A percentile compares a stretch with the other conserved stretches of the same genome.
These are phyloP conservation scores for Donacobius atricapilla DNA, from an alignment of 2,113 vertebrate genomes.

Conservation along the genomic window DNA sequence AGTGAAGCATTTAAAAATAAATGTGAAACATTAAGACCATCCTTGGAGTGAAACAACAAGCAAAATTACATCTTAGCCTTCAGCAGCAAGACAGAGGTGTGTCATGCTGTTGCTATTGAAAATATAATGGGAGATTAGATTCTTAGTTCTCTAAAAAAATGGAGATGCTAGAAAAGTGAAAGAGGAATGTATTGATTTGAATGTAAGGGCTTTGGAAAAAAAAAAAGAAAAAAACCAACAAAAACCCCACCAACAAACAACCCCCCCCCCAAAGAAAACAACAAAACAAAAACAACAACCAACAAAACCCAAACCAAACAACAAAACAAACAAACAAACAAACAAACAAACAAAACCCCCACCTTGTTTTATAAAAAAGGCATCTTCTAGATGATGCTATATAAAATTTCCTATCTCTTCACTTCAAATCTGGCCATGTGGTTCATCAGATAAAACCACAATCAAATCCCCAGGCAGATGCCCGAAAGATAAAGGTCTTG, in stretches of 20 bases:
- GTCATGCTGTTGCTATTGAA: not conserved
- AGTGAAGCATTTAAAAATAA: not conserved
- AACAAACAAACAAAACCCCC: not conserved
- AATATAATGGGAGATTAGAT: not conserved
- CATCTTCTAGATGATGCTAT: not conserved
- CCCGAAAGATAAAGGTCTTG: not conserved
- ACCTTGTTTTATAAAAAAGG: not conserved
- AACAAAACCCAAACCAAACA: too few species aligned
- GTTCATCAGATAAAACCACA: not conserved
- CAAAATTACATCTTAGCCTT: not conserved
- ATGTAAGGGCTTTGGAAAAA: not conserved
- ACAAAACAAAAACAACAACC: not conserved
- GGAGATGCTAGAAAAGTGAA: not conserved
- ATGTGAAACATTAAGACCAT: not conserved
- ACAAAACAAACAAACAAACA: not conserved
- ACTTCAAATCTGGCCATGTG: not conserved
- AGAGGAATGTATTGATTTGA: not conserved
- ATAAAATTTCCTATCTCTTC: not conserved
- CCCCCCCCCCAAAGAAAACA: not conserved
- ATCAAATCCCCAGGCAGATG: not conserved
- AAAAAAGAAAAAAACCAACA: too few species aligned
- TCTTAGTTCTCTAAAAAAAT: not conserved
- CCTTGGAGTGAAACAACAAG: not conserved
- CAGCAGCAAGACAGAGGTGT: not conserved
- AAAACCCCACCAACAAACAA: not conserved